Evolutionary conservation across 2,888 invertebrate genomes (phyloP), one percentile per base, ranked within the genome.

Genomic region (Chromoteleia sp.): DNA sequence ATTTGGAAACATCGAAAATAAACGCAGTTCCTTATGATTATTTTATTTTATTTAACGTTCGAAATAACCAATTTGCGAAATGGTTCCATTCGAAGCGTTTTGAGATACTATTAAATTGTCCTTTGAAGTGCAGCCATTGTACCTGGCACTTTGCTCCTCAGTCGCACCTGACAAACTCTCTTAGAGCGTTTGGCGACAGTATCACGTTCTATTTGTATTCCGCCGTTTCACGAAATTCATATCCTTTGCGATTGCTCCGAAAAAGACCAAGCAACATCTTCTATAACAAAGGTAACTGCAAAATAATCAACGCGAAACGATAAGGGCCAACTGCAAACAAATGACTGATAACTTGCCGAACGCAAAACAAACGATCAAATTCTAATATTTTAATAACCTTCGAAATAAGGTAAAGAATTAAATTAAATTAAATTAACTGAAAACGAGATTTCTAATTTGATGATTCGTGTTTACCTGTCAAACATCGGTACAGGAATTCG

Each of bases 201-300:
- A 78, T 78, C 71, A 70, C 63, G 70, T 78, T 65, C 56, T 71
- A 61, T 70, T 71, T 65, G 63, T 71, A 71, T 71, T 58, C 25
- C n/a, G 10, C 25, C 58, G 17, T 15, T 48, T 25, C 45, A 33
- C n/a, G 30, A 50, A 50, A 68, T 61, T 52, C 36, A 29, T 41
- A 29, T 17, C 12, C 30, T 25, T 19, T 15, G 33, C 41, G 48
- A 56, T 56, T 74, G 59, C 17, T 36, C 12, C 14, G 15, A 39
- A 45, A 21, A 50, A 61, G 15, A 19, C 15, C 30, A 61, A 61
- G 29, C 41, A 61, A 48, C 33, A 21, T 10, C 15, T 43, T 56
- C 17, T 14, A 6, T 7, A 39, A 0, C 7, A 25, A 19, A 45
- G 4, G 1, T 14, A 48, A 41, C 29, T 48, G n/a, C 19, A 45